Conservation (phyloP, 2,888 invertebrate species). For the Pristionchus fissidentatus region DNA sequence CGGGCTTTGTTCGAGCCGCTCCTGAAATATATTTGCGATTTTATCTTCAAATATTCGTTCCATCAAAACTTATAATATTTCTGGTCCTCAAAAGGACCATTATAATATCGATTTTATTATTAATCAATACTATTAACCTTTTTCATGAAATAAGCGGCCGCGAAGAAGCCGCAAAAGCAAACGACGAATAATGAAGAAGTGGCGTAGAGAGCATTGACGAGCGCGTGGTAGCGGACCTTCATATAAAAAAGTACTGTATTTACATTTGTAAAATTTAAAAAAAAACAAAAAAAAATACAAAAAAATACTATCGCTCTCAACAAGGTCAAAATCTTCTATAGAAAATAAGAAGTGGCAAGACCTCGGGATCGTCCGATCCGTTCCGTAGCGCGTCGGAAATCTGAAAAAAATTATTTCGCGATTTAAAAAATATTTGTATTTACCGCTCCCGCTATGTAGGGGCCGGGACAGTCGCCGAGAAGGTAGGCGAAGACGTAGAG, state of each 20-base stretch:
- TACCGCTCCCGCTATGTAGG: conserved; percentile 29
- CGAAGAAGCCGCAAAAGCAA: not conserved
- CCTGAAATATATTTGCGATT: too few species aligned
- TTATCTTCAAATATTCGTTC: too few species aligned
- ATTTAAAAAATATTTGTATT: not conserved
- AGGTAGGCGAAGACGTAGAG: conserved; percentile 29
- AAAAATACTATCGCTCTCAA: not conserved
- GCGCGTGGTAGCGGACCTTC: conserved; percentile 5
- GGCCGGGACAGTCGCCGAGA: conserved; percentile 12
- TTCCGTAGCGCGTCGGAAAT: not conserved
- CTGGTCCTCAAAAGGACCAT: too few species aligned
- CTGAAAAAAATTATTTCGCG: not conserved
- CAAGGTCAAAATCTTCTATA: not conserved
- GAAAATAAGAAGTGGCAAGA: too few species aligned
- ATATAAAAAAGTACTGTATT: not conserved
- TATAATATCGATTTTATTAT: too few species aligned
- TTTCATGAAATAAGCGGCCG: conserved; percentile 8
- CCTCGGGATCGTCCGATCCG: not conserved
- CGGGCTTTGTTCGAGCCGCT: too few species aligned
- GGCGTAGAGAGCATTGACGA: not conserved
- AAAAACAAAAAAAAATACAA: not conserved
- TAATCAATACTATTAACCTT: too few species aligned
- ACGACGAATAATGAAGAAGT: not conserved
- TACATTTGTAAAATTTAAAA: not conserved
- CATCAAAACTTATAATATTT: too few species aligned